phyloP scores from a whole-genome alignment of 2,888 invertebrate species.

The Schizaphis graminum region DNA sequence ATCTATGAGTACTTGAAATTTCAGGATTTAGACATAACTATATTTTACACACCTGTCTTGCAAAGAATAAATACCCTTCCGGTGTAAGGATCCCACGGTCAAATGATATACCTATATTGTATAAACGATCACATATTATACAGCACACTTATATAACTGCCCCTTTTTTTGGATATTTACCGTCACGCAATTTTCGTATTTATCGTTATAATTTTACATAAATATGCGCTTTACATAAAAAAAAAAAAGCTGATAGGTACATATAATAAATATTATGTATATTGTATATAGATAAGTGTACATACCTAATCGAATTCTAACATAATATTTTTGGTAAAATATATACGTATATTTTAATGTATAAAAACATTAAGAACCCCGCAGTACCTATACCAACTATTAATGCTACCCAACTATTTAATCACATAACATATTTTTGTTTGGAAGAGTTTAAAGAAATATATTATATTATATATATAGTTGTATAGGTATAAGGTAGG shows the following conservation, averaged over 20 bases:
- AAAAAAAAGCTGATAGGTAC: background rate
- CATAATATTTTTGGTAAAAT: background rate
- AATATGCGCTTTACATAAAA: background rate
- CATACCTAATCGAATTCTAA: background rate
- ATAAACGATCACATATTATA: background rate
- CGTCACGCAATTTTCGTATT: constrained; percentile 51
- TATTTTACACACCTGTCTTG: constrained; percentile 23
- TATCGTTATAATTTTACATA: constrained; percentile 24
- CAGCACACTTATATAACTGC: background rate
- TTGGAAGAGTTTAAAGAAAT: background rate
- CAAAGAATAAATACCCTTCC: background rate
- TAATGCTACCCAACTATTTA: background rate
- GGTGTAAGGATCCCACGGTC: constrained; percentile 11
- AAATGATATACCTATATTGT: background rate
- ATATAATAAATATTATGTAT: background rate
- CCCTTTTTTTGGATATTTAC: background rate
- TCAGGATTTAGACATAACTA: background rate
- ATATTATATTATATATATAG: background rate
- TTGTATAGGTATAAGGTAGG: no score
- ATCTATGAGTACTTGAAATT: background rate
- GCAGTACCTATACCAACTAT: background rate
- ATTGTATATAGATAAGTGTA: background rate
- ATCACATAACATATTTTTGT: background rate
- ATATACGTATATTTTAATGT: background rate
- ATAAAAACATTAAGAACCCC: background rate